phyloP scores from a whole-genome alignment of 2,797 vertebrate species.

The Sebastes umbrosus region DNA sequence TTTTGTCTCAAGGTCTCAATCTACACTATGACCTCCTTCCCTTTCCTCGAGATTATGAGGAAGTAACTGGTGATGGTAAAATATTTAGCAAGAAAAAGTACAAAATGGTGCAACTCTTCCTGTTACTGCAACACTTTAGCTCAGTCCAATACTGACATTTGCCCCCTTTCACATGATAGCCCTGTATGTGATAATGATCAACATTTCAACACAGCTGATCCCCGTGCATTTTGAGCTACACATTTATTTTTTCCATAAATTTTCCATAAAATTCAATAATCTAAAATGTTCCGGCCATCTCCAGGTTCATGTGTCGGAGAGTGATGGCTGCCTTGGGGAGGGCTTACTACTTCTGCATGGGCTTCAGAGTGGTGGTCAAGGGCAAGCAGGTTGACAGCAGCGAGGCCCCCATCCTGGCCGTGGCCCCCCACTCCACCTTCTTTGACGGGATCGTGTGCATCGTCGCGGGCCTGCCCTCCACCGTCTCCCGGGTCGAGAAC shows the following conservation, averaged over 20 bases:
- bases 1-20: background rate
- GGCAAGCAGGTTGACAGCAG: conserved; percentile 81
- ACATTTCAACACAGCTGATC: background rate
- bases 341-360: conserved; percentile 88
- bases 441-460: conserved; percentile 93
- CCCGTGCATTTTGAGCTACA: background rate
- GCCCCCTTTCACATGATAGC: background rate
- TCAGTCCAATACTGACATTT: background rate
- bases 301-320: conserved; percentile 77
- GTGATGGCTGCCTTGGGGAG: conserved; percentile 84
- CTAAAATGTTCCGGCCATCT: background rate
- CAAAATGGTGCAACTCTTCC: conserved; percentile 34
- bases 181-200: background rate
- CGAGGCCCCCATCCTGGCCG: conserved; percentile 92
- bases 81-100: background rate
- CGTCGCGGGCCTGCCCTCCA: conserved; percentile 90
- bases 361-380: conserved; percentile 90
- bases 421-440: conserved; percentile 94
- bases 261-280: background rate
- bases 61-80: conserved; percentile 6
- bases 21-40: background rate
- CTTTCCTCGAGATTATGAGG: conserved; percentile 2
- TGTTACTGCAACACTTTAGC: background rate
- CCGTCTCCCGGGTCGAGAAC: conserved; percentile 92
- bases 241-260: background rate